phyloP scores from a whole-genome alignment of 2,113 vertebrate genomes.

The Xenopus borealis region DNA sequence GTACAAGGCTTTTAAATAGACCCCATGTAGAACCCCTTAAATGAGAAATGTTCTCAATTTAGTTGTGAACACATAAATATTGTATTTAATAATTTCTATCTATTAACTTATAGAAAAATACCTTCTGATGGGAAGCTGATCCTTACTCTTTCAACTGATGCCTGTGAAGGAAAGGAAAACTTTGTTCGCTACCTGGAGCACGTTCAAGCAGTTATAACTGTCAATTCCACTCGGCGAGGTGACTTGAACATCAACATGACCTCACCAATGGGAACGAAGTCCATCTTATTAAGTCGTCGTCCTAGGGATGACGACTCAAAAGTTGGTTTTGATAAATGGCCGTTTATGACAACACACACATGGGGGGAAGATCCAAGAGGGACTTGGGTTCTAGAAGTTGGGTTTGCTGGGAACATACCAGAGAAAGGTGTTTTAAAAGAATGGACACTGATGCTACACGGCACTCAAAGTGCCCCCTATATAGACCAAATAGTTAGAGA shows the following conservation, averaged over 20 bases:
- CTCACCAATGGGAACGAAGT: conserved; percentile 96
- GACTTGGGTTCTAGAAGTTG: conserved; percentile 89
- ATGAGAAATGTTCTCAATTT: too few relatives aligned
- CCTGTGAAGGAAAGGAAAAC: conserved; percentile 92
- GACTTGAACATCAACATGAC: conserved; percentile 98
- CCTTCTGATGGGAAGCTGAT: conserved; percentile 80
- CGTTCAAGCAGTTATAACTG: conserved; percentile 91
- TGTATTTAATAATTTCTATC: not conserved
- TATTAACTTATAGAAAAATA: conserved; percentile 75
- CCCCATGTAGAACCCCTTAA: too few relatives aligned
- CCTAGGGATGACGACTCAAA: conserved; percentile 92
- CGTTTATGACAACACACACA: conserved; percentile 98
- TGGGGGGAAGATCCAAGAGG: conserved; percentile 98
- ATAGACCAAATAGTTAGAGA: conserved; percentile 97
- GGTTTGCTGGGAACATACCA: conserved; percentile 77
- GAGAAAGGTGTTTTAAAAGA: conserved; percentile 89
- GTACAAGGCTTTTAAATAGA: too few relatives aligned
- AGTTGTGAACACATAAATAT: too few relatives aligned
- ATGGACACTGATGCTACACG: conserved; percentile 97
- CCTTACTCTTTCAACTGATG: conserved; percentile 80
- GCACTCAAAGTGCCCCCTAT: conserved; percentile 96
- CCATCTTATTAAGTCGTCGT: conserved; percentile 90
- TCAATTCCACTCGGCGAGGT: conserved; percentile 87
- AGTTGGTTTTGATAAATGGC: conserved; percentile 99
- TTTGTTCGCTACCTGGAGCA: conserved; percentile 98